These are phyloP conservation scores for Circaetus cinerascens DNA, from an alignment of 2,113 vertebrate genomes.

Conservation along the genomic window DNA sequence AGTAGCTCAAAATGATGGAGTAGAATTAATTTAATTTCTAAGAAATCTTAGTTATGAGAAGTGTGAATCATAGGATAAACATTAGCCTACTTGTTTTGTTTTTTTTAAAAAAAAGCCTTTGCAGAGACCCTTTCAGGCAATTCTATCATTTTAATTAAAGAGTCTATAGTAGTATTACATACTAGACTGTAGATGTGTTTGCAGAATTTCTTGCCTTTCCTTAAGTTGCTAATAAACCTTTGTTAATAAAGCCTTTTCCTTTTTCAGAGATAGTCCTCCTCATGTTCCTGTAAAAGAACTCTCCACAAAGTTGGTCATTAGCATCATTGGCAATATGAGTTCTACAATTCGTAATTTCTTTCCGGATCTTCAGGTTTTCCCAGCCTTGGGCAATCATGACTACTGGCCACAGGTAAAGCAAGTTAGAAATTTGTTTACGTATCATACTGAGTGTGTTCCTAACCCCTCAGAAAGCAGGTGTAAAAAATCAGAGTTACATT, in stretches of 20 bases:
- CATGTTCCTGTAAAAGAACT: conserved; percentile 86
- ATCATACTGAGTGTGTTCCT: not conserved
- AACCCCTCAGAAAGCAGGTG: not conserved
- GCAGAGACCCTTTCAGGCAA: not conserved
- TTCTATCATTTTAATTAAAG: not conserved
- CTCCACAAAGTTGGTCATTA: conserved; percentile 87
- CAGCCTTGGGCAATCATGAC: conserved; percentile 94
- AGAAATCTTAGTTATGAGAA: not conserved
- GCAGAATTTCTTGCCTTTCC: not conserved
- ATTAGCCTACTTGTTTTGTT: not conserved
- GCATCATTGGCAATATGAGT: conserved; percentile 89
- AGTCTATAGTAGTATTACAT: not conserved
- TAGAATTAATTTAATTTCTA: not conserved
- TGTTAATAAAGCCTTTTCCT: not conserved
- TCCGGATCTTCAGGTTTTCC: conserved; percentile 87
- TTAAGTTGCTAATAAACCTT: not conserved
- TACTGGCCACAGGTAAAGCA: conserved; percentile 95
- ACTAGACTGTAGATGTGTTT: not conserved
- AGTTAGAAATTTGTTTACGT: not conserved
- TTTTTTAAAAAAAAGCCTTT: not conserved
- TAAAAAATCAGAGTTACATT: not conserved
- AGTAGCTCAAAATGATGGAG: not conserved
- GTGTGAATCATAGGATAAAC: not conserved
- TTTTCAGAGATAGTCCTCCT: conserved; percentile 90
- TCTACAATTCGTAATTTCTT: conserved; percentile 80